phyloP scores from a whole-genome alignment of 2,888 invertebrate species.

The Rhyacophila evoluta region DNA sequence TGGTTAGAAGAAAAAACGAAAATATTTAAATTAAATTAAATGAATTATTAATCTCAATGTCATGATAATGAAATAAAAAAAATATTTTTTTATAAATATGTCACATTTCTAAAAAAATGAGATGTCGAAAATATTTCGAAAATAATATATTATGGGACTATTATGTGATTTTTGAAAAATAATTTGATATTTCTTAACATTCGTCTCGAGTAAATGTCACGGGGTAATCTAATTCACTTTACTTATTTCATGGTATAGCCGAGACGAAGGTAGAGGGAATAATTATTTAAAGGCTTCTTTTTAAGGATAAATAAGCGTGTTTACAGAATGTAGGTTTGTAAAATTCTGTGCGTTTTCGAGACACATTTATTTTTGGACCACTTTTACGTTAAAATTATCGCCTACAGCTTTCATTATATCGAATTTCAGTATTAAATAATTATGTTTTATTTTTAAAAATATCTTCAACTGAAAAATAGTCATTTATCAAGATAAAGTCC shows the following conservation, averaged over 20 bases:
- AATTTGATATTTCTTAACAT: not conserved
- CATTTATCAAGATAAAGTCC: no score
- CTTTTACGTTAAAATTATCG: not conserved
- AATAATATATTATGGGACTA: no score
- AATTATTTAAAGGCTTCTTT: not conserved
- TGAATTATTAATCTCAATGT: no score
- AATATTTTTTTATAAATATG: no score
- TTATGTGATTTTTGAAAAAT: no score
- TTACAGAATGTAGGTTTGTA: not conserved
- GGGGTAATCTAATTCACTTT: not conserved
- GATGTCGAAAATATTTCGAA: no score
- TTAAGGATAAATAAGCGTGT: not conserved
- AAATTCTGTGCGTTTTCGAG: not conserved
- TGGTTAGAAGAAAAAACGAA: no score
- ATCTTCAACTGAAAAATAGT: not conserved
- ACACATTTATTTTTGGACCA: not conserved
- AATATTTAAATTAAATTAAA: no score
- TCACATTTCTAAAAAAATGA: no score
- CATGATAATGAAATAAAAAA: no score
- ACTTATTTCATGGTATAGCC: not conserved
- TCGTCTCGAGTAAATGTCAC: not conserved
- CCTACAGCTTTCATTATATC: not conserved
- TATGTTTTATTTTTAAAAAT: slow-evolving; percentile 5
- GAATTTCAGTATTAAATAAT: not conserved
- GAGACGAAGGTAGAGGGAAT: not conserved